Percentiles rank a stretch among this genome's conserved stretches.
These are phyloP conservation scores for Anolis sagrei DNA, from an alignment of 2,113 vertebrate genomes.

Conservation along the genomic window DNA sequence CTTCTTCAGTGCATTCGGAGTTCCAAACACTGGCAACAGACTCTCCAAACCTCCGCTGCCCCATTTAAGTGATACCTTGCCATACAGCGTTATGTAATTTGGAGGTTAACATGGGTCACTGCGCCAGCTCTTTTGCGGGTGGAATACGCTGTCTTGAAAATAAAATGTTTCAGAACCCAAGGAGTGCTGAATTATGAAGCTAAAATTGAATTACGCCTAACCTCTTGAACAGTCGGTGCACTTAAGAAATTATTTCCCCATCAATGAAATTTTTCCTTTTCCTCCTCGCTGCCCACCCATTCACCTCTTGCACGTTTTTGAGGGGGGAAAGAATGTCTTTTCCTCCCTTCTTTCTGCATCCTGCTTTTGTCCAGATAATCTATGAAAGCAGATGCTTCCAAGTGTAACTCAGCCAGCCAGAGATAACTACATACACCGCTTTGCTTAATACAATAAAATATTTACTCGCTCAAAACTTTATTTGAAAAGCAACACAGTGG, in stretches of 20 bases:
- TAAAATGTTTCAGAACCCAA: neutral
- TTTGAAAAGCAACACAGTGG: conserved; percentile 24
- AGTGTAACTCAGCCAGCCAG: neutral
- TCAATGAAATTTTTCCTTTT: rapidly evolving
- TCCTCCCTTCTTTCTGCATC: neutral
- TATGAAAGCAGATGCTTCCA: neutral
- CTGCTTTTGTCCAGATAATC: neutral
- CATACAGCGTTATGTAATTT: neutral
- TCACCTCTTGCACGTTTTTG: neutral
- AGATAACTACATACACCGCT: neutral
- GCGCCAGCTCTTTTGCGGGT: neutral
- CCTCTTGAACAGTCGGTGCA: conserved; percentile 2
- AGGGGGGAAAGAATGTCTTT: neutral
- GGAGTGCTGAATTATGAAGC: conserved; percentile 29
- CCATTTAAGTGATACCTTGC: neutral
- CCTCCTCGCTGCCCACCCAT: neutral
- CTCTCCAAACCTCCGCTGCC: conserved; percentile 1
- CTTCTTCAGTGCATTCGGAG: neutral
- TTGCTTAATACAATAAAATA: conserved; percentile 55
- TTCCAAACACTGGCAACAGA: neutral
- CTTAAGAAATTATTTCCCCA: conserved; percentile 21
- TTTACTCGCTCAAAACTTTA: conserved; percentile 50
- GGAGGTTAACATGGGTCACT: neutral
- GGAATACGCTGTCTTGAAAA: neutral
- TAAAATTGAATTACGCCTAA: conserved; percentile 33